Evolutionary conservation across 2,113 vertebrate species (phyloP).

Genomic region (Elaphurus davidianus): DNA sequence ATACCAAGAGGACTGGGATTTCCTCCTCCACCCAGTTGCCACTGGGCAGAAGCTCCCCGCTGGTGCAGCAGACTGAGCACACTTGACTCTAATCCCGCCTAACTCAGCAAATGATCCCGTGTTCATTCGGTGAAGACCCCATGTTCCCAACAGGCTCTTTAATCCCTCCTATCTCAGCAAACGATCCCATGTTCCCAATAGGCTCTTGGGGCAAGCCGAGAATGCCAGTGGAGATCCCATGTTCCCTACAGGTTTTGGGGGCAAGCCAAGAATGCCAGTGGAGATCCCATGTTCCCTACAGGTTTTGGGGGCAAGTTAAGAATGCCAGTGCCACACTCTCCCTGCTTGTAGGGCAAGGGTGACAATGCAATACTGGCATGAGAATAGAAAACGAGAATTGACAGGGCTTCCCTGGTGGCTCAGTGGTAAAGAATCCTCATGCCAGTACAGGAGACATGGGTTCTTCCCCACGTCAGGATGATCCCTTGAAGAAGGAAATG

Average conservation of each 20-base stretch:
- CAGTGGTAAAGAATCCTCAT: background rate
- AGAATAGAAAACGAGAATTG: background rate
- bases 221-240: background rate
- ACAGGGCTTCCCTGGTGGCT: background rate
- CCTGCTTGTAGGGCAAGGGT: background rate
- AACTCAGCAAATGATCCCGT: background rate
- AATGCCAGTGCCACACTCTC: background rate
- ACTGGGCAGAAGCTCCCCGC: background rate
- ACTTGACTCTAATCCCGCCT: background rate
- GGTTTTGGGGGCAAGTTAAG: background rate
- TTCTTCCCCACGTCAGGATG: background rate
- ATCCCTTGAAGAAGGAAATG: background rate
- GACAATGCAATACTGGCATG: background rate
- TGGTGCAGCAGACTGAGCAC: background rate
- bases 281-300: background rate
- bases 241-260: background rate
- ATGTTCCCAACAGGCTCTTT: no score
- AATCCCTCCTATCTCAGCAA: background rate
- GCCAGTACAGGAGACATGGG: background rate
- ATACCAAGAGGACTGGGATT: background rate
- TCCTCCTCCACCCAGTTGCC: background rate
- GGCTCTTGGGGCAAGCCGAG: no score
- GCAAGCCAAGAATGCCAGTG: background rate
- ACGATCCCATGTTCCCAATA: background rate
- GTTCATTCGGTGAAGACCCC: no score